phyloP scores from a whole-genome alignment of 2,797 vertebrate genomes.

The Chanos chanos region DNA sequence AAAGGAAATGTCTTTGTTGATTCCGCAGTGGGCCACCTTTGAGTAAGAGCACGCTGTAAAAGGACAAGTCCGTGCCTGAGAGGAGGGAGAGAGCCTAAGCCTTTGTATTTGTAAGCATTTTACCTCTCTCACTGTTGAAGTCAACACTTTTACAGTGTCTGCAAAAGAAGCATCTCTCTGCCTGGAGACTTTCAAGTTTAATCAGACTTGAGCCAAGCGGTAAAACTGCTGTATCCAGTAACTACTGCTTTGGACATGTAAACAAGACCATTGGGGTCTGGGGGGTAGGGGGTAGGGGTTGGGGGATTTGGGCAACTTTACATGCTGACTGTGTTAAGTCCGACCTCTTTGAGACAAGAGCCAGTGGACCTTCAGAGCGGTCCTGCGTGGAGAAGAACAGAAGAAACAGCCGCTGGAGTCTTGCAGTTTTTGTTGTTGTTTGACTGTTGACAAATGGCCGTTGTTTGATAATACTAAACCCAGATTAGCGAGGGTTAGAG shows the following conservation, averaged over 20 bases:
- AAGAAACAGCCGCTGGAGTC: constrained; percentile 46
- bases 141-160: neutral
- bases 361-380: neutral
- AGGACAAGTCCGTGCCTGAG: no score
- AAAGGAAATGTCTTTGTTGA: no score
- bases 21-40: no score
- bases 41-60: no score
- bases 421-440: constrained; percentile 52
- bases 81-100: no score
- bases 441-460: constrained; percentile 54
- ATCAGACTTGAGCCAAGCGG: constrained; percentile 4
- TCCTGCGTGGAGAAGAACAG: constrained; percentile 14
- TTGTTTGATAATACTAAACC: constrained; percentile 70
- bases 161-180: constrained; percentile 18
- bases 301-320: constrained; percentile 3
- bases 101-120: no score
- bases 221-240: neutral
- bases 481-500: constrained; percentile 62
- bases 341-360: constrained; percentile 4
- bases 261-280: constrained; percentile 13
- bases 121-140: no score
- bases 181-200: constrained; percentile 5
- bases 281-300: neutral
- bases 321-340: no score
- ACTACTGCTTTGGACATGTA: constrained; percentile 25